Percentiles rank a stretch among this genome's conserved stretches.
Conservation (phyloP, 2,113 vertebrate species). For the Nothobranchius kuhntae region DNA sequence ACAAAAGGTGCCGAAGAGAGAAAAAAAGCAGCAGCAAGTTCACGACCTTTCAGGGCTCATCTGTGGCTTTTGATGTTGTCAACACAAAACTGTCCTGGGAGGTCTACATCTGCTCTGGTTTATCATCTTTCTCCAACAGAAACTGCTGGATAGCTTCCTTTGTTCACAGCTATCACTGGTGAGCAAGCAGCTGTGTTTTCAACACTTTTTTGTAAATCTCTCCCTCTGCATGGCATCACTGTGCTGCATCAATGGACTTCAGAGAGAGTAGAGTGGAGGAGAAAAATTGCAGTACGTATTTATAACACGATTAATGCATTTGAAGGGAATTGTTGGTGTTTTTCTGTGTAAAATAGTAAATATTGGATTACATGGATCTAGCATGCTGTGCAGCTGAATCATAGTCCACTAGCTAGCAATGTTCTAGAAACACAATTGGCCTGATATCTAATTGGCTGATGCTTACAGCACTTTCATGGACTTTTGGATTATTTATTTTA, state of each 20-base stretch:
- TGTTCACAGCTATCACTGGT: conserved; percentile 10
- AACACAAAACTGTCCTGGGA: conserved; percentile 51
- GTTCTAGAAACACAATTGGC: no score
- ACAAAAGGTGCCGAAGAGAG: conserved; percentile 9
- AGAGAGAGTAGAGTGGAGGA: not conserved
- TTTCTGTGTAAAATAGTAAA: no score
- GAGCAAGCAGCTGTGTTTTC: conserved; percentile 11
- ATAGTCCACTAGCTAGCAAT: no score
- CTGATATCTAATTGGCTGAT: no score
- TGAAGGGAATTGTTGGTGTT: no score
- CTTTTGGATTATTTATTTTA: no score
- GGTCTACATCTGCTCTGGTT: conserved; percentile 36
- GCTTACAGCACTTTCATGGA: no score
- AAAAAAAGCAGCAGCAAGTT: conserved; percentile 17
- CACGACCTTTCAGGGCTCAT: conserved; percentile 51
- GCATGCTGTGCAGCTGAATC: no score
- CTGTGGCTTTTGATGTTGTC: conserved; percentile 51
- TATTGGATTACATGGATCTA: no score
- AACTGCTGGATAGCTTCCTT: conserved; percentile 16
- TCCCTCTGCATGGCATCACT: conserved; percentile 23
- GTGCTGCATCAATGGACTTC: conserved; percentile 43
- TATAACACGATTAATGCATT: no score
- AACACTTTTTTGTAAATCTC: not conserved
- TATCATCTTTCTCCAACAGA: conserved; percentile 28
- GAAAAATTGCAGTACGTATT: no score